Evolutionary conservation across 1,140 invertebrate genomes (phyloP), one percentile per base, ranked within the genome.

Genomic region (Drosophila bipectinata): DNA sequence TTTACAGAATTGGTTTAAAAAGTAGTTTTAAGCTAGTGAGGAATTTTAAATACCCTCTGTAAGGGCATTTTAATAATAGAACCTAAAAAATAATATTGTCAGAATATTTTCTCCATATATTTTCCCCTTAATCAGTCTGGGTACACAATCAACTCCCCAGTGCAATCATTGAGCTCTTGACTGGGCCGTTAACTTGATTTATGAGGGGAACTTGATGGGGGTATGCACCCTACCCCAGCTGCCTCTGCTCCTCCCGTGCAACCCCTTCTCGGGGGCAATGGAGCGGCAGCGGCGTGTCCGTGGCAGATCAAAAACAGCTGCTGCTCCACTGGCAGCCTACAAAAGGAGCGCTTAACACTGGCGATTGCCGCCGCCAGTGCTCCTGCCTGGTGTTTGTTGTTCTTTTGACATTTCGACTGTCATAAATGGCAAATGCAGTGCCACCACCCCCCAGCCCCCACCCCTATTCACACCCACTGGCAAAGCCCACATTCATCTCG

Each of bases 381-480:
- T 44, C 49, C 39, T 52, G 72, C 77, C 71, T 75, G 79, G 54
- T 77, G 77, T 71, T 73, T 79, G 74, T 69, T 88, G 75, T 88
- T 88, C 82, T 88, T 88, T 88, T 88, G 83, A 88, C 83, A 88
- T 88, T 88, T 88, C 83, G 82, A 88, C 83, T 88, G 83, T 88
- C 83, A 88, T 88, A 88, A 88, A 88, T 88, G 83, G 83, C 83
- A 88, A 88, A 88, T 88, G 83, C 84, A 89, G 58, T 79, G 75
- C 76, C 78, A 6, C 72, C 56, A 24, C n/a, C 57, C 26, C 2
- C 21, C 21, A 21, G 21, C 21, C 21, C 2, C 14, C 14, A 34
- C 15, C 15, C 9, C 34, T 10, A 37, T 4, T 10, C 34, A 4
- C 34, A 37, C 32, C 32, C 8, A 9, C 10, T 34, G 9, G 14